phyloP scores from a whole-genome alignment of 1,140 invertebrate species.

The Colletes gigas region DNA sequence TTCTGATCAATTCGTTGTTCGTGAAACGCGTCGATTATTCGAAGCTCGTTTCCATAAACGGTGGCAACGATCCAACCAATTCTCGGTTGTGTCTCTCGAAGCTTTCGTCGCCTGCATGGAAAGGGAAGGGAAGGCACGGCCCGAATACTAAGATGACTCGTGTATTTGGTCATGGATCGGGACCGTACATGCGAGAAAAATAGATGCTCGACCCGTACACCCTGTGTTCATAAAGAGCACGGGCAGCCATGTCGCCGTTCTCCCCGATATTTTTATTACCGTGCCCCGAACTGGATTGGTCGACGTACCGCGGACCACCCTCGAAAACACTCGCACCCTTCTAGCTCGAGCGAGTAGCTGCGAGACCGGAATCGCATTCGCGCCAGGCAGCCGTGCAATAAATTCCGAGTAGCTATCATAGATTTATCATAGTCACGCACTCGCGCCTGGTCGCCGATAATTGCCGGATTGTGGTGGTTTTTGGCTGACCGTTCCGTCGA shows the following conservation, averaged over 20 bases:
- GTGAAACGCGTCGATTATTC: no score
- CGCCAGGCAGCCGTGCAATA: constrained; percentile 74
- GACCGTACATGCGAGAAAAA: constrained; percentile 34
- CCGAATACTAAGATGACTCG: neutral
- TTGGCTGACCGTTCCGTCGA: constrained; percentile 20
- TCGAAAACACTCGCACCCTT: constrained; percentile 57
- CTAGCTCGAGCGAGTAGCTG: constrained; percentile 4
- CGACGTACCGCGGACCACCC: constrained; percentile 52
- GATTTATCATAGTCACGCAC: constrained; percentile 79
- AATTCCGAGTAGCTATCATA: constrained; percentile 70
- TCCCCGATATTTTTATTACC: constrained; percentile 74
- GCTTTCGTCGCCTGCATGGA: neutral
- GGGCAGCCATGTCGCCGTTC: constrained; percentile 55
- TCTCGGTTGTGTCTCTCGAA: neutral
- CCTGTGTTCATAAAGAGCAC: constrained; percentile 24
- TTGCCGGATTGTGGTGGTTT: constrained; percentile 66
- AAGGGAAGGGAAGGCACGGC: no score
- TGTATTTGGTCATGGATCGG: constrained; percentile 52
- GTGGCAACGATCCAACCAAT: neutral
- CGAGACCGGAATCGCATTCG: constrained; percentile 69
- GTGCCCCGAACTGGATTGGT: constrained; percentile 67
- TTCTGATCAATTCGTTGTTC: neutral
- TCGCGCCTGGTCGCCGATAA: constrained; percentile 68
- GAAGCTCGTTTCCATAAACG: neutral
- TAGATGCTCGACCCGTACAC: constrained; percentile 34